These are phyloP conservation scores for Crambe crambe DNA, from an alignment of 37 sponge, comb jelly and placozoan genomes.

Conservation along the genomic window DNA sequence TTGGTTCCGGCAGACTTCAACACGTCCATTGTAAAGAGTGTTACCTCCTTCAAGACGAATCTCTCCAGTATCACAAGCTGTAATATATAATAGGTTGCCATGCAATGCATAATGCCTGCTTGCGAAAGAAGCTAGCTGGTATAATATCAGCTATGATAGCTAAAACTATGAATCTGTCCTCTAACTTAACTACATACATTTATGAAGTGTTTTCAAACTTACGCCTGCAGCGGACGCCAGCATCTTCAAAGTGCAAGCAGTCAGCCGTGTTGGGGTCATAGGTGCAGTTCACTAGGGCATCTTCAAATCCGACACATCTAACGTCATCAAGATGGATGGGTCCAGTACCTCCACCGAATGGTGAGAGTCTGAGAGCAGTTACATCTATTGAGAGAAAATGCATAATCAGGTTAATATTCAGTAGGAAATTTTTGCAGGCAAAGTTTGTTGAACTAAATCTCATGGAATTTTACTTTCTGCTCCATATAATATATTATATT, in stretches of 20 bases:
- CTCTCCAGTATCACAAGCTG: neutral
- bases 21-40: neutral
- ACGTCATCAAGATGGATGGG: conserved; percentile 37
- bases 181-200: conserved; percentile 18
- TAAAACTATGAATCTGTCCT: too few species aligned
- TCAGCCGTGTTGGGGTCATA: conserved; percentile 22
- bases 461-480: too few species aligned
- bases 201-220: too few species aligned
- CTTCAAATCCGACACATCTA: conserved; percentile 22
- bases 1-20: neutral
- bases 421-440: neutral
- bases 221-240: conserved; percentile 34
- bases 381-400: conserved; percentile 6
- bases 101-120: too few species aligned
- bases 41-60: conserved; percentile 5
- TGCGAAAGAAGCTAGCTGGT: neutral
- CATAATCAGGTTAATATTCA: neutral
- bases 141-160: too few species aligned
- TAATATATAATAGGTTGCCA: neutral
- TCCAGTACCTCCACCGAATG: conserved; percentile 32
- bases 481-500: too few species aligned
- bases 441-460: too few species aligned
- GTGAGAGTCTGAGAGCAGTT: conserved; percentile 16
- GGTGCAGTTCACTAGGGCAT: conserved; percentile 25
- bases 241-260: conserved; percentile 8